These are phyloP conservation scores for Sylvilagus bachmani DNA, from an alignment of 2,113 vertebrate genomes.

Conservation along the genomic window DNA sequence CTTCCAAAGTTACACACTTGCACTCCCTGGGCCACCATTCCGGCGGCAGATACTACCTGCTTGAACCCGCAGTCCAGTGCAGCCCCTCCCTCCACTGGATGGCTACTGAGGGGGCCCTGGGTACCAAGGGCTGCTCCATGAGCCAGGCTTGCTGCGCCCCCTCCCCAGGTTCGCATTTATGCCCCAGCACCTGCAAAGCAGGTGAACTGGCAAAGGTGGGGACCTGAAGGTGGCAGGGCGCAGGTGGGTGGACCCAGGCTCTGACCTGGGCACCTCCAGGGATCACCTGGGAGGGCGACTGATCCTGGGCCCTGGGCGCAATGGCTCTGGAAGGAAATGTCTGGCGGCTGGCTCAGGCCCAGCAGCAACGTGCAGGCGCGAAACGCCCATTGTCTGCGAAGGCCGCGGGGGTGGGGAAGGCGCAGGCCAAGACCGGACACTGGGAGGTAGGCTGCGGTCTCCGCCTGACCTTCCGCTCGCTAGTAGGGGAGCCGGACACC, in stretches of 20 bases:
- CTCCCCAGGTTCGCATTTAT: background rate
- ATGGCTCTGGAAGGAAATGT: background rate
- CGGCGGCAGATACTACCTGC: no score
- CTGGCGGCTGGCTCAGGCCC: background rate
- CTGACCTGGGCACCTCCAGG: background rate
- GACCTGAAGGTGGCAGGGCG: no score
- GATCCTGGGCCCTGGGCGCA: background rate
- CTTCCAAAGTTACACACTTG: no score
- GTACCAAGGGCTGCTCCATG: background rate
- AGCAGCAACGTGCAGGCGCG: slow-evolving; percentile 5
- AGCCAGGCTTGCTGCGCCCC: background rate
- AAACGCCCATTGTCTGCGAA: slow-evolving; percentile 17
- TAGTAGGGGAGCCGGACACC: background rate
- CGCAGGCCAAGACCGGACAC: background rate
- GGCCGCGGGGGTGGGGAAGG: background rate
- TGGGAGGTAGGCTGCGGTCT: background rate
- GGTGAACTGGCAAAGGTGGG: background rate
- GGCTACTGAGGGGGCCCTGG: no score
- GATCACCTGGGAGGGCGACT: background rate
- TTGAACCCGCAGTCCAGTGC: no score
- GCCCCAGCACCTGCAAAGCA: background rate
- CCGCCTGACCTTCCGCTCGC: background rate
- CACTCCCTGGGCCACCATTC: no score
- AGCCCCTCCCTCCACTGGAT: no score
- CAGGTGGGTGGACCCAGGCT: background rate